Base-by-base conservation (phyloP, 1,140 invertebrate species). In the Helicoverpa armigera region DNA sequence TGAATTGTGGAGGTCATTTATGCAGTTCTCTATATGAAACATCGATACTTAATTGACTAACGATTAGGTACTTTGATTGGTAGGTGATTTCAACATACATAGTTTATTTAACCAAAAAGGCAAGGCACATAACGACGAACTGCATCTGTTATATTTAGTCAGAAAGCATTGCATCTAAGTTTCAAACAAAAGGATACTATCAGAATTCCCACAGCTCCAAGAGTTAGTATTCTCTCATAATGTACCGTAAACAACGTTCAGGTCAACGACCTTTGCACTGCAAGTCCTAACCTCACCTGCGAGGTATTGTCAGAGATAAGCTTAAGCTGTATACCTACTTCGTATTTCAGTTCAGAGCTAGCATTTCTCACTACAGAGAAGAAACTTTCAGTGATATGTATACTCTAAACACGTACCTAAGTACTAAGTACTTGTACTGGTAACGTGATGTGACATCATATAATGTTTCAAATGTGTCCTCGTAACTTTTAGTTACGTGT, bases 371-470 rank as follows among this genome's bases (percentile, higher is more conserved):
- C 10, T 13, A 65, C 31, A 65, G 31, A 67, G 63, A 67, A 67
- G 63, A 67, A 67, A 50, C 63, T 67, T 35, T 67, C 63, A 67
- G 13, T 48, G 63, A 60, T 67, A 67, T 9, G 48, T 67, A 23
- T 50, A 67, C 43, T n/a, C 63, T 50, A 60, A 60, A 23, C 58
- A 60, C 58, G 58, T 60, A 60, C 13, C 16, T 23, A 16, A 58
- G 54, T 0, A 58, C 54, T 16, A 67, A 35, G 31, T 43, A 65
- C 35, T 31, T 65, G 31, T n/a, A n/a, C 13, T 4, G 2, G 13
- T 35, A 63, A n/a, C n/a, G 13, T 56, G 16, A 56, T 16, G n/a
- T 56, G 54, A 16, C 54, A 3, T 56, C 54, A 56, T 56, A 56
- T 56, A n/a, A 56, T 56, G 54, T 56, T 56, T n/a, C n/a, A 4